phyloP scores from a whole-genome alignment of 2,888 invertebrate species.

The Apantesis nais region DNA sequence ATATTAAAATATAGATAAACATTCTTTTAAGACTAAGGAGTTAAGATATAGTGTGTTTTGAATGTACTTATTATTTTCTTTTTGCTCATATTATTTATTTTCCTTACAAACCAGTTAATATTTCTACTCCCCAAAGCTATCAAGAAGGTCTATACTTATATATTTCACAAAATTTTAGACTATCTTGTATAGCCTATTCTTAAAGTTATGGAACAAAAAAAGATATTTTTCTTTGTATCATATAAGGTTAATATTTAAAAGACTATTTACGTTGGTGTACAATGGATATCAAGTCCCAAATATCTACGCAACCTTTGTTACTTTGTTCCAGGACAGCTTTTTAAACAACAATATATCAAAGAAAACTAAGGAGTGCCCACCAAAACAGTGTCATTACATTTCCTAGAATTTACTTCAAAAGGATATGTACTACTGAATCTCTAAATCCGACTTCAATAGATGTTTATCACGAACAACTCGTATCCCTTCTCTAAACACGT shows the following conservation, averaged over 20 bases:
- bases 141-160: not conserved
- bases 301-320: not conserved
- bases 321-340: not conserved
- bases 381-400: not conserved
- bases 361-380: not conserved
- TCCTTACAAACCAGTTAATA: too few species aligned
- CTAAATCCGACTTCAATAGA: not conserved
- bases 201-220: too few species aligned
- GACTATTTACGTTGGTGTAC: too few species aligned
- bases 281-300: not conserved
- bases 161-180: too few species aligned
- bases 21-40: too few species aligned
- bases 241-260: too few species aligned
- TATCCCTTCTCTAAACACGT: not conserved
- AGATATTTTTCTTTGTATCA: too few species aligned
- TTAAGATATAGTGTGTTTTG: too few species aligned
- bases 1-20: too few species aligned
- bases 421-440: not conserved
- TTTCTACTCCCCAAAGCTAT: not conserved
- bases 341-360: constrained; percentile 2
- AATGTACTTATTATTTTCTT: too few species aligned
- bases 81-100: too few species aligned
- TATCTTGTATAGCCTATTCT: too few species aligned
- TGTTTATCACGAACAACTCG: not conserved
- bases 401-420: not conserved